Conservation (phyloP, 2,113 vertebrate genomes). For the Taxidea taxus region DNA sequence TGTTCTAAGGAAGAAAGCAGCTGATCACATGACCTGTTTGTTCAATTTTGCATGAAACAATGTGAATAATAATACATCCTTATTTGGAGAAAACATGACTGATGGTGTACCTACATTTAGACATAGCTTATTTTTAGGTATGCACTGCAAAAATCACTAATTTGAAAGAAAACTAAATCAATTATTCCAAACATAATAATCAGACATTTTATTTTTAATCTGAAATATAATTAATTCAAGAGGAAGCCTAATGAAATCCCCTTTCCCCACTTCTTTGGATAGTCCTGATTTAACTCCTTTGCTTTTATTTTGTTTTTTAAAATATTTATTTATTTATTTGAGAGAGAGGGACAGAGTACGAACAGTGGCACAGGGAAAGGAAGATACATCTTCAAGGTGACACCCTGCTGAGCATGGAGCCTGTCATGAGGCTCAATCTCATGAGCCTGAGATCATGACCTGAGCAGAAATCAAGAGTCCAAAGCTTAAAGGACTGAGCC, state of each 20-base stretch:
- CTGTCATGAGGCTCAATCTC: neutral
- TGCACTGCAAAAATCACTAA: neutral
- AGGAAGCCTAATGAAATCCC: neutral
- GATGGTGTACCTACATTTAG: neutral
- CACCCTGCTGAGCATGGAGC: neutral
- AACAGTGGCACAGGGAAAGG: neutral
- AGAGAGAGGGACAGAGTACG: neutral
- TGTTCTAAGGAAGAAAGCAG: neutral
- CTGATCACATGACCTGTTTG: neutral
- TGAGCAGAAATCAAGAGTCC: neutral
- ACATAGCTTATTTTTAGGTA: neutral
- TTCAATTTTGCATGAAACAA: constrained; percentile 1
- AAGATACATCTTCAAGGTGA: neutral
- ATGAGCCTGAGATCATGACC: neutral
- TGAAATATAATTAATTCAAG: neutral
- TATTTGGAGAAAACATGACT: neutral
- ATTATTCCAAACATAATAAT: neutral
- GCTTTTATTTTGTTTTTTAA: neutral
- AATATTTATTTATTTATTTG: neutral
- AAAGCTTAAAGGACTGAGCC: neutral
- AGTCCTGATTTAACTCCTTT: neutral
- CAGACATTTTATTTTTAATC: neutral
- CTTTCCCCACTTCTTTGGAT: neutral
- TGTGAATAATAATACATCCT: neutral
- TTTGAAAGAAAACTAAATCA: neutral